Percentiles rank a stretch among this genome's conserved stretches.
These are phyloP conservation scores for Hoplias malabaricus DNA, from an alignment of 2,113 vertebrate genomes.

Conservation along the genomic window DNA sequence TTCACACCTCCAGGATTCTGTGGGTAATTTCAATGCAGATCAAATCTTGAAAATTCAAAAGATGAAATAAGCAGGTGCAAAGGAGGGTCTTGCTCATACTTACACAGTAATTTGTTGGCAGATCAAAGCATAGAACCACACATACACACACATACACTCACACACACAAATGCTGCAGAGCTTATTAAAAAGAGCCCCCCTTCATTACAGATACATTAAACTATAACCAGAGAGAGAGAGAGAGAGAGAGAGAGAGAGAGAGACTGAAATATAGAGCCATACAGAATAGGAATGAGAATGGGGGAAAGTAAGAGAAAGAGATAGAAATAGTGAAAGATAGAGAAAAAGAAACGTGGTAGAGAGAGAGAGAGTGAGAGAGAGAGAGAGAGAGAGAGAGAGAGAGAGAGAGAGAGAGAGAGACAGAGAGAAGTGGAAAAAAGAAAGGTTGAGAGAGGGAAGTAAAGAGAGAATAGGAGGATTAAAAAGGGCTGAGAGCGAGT, in stretches of 20 bases:
- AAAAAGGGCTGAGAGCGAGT: neutral
- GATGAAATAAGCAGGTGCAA: too few species aligned
- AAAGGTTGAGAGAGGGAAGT: neutral
- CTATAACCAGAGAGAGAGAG: slow-evolving; percentile 46
- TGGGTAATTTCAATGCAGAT: too few species aligned
- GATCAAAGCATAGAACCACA: too few species aligned
- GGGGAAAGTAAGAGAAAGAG: too few species aligned
- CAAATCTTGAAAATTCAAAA: too few species aligned
- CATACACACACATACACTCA: neutral
- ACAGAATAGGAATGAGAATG: neutral
- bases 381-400: slow-evolving; percentile 5
- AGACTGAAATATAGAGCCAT: neutral
- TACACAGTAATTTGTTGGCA: too few species aligned
- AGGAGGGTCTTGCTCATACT: too few species aligned
- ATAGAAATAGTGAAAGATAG: too few species aligned
- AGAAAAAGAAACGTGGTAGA: neutral
- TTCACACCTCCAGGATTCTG: too few species aligned
- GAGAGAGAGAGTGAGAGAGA: slow-evolving; percentile 24
- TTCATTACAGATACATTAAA: slow-evolving; percentile 65
- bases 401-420: slow-evolving; percentile 51
- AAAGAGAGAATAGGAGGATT: slow-evolving; percentile 6
- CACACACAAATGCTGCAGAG: slow-evolving; percentile 22
- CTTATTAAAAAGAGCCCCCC: slow-evolving; percentile 62
- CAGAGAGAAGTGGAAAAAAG: neutral
- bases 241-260: neutral